Conservation (phyloP, 2,888 invertebrate species). For the Dynastes grantii region DNA sequence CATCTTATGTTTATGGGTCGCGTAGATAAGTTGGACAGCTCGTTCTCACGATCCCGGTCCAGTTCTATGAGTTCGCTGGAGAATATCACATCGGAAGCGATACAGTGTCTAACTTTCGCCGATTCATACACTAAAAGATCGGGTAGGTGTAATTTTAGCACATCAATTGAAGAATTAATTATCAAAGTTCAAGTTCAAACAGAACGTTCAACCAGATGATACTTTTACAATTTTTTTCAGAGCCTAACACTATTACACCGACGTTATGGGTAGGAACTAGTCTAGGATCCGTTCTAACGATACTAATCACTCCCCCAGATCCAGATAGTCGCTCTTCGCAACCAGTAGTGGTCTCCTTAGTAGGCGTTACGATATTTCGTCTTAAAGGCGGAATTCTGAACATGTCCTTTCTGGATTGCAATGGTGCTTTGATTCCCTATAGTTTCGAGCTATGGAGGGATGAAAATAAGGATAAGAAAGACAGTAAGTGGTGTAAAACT, state of each 20-base stretch:
- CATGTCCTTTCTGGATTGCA: slow-evolving; percentile 97
- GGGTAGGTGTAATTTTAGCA: slow-evolving; percentile 75
- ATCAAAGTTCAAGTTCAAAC: background rate
- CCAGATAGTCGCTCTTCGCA: slow-evolving; percentile 87
- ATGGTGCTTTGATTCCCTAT: slow-evolving; percentile 92
- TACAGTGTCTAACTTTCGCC: slow-evolving; percentile 96
- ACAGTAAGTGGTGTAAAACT: slow-evolving; percentile 52
- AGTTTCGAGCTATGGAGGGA: slow-evolving; percentile 95
- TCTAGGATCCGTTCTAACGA: slow-evolving; percentile 94
- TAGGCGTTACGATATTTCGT: slow-evolving; percentile 97
- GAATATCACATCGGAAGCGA: slow-evolving; percentile 96
- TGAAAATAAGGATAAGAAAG: slow-evolving; percentile 78
- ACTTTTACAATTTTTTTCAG: slow-evolving; percentile 71
- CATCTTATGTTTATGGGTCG: slow-evolving; percentile 76
- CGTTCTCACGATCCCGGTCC: slow-evolving; percentile 96
- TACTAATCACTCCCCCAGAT: slow-evolving; percentile 88
- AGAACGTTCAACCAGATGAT: no score
- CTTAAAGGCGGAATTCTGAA: slow-evolving; percentile 95
- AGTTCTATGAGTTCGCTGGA: slow-evolving; percentile 98
- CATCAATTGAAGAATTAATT: background rate
- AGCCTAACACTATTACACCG: slow-evolving; percentile 86
- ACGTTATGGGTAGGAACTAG: slow-evolving; percentile 99
- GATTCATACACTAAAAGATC: slow-evolving; percentile 96
- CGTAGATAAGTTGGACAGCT: slow-evolving; percentile 96
- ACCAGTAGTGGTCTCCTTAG: slow-evolving; percentile 90